These are phyloP conservation scores for Macquaria australasica DNA, from an alignment of 2,113 vertebrate species.

Conservation along the genomic window DNA sequence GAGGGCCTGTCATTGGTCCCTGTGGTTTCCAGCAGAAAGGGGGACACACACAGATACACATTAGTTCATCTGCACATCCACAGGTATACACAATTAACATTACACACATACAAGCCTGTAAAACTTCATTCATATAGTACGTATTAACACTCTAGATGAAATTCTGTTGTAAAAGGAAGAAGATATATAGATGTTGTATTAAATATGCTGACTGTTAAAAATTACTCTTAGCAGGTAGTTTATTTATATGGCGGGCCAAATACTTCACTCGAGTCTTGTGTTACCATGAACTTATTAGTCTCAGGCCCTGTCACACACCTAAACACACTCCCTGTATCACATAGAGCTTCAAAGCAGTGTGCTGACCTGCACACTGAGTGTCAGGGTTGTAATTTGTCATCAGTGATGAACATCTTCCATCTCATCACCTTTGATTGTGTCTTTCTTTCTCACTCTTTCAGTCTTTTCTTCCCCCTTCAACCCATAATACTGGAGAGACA, in stretches of 20 bases:
- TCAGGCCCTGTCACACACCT: neutral
- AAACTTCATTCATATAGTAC: neutral
- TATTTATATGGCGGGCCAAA: neutral
- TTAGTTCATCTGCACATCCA: neutral
- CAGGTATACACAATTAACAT: neutral
- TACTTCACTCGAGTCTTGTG: neutral
- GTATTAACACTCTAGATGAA: neutral
- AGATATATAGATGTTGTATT: neutral
- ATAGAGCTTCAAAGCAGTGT: neutral
- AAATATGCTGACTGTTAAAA: neutral
- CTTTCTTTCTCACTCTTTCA: neutral
- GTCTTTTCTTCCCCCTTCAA: neutral
- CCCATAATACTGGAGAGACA: neutral
- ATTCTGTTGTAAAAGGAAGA: neutral
- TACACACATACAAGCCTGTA: neutral
- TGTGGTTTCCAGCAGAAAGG: constrained; percentile 18
- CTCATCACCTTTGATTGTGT: neutral
- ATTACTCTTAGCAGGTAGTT: neutral
- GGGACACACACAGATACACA: constrained; percentile 11
- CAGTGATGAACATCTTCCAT: neutral
- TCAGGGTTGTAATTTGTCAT: neutral
- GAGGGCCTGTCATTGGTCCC: constrained; percentile 51
- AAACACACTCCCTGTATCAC: neutral
- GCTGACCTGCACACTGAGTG: neutral
- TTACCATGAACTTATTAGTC: neutral